These are phyloP conservation scores for Vollenhovia emeryi DNA, from an alignment of 1,140 invertebrate species.

Conservation along the genomic window DNA sequence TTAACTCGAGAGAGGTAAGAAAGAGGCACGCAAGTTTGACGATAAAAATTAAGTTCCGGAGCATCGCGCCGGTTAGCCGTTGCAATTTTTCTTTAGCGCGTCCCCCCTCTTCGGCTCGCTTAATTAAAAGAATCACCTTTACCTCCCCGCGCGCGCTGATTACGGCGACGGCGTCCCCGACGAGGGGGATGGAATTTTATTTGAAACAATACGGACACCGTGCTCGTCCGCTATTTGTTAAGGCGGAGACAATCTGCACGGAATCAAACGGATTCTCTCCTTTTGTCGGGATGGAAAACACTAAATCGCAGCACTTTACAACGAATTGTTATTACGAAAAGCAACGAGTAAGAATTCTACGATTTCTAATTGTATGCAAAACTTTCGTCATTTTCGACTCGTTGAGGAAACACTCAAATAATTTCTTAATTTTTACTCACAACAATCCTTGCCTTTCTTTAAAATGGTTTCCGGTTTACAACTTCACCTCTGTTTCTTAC, in stretches of 20 bases:
- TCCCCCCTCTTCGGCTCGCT: neutral
- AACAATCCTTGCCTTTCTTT: too few relatives aligned
- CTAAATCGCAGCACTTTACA: neutral
- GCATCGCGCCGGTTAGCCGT: neutral
- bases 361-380: neutral
- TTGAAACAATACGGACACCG: neutral
- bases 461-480: too few relatives aligned
- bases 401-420: neutral
- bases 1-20: constrained; percentile 9
- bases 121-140: constrained; percentile 41
- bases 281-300: neutral
- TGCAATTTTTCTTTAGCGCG: constrained; percentile 13
- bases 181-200: constrained; percentile 18
- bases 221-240: neutral
- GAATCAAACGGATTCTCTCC: neutral
- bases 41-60: constrained; percentile 40
- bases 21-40: neutral
- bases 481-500: too few relatives aligned
- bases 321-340: neutral
- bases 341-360: neutral
- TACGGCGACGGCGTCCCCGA: neutral
- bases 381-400: neutral
- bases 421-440: too few relatives aligned
- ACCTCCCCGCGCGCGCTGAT: neutral
- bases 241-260: neutral